Conservation (phyloP, 2,113 vertebrate species). For the Centropus unirufus region DNA sequence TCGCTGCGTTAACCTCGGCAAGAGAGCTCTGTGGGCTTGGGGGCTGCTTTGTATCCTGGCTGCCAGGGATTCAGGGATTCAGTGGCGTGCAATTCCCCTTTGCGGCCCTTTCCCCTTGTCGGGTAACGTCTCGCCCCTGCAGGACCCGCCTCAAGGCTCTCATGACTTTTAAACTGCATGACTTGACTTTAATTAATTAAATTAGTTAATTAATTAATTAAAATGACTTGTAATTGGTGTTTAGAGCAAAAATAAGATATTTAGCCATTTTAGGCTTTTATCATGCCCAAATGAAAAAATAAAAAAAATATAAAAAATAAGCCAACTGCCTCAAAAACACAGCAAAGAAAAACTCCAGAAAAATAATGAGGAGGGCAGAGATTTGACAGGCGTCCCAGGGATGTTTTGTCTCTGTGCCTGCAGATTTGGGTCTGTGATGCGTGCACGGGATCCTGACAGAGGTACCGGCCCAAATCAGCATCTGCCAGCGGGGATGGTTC, state of each 20-base stretch:
- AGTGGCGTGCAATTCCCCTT: background rate
- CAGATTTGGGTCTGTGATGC: background rate
- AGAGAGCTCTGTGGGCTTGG: background rate
- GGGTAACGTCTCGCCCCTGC: rapidly evolving
- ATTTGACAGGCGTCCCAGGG: background rate
- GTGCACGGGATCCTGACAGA: background rate
- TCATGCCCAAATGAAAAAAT: background rate
- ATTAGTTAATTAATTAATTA: no score
- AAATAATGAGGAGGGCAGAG: background rate
- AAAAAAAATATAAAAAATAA: background rate
- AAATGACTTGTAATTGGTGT: no score
- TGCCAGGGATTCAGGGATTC: rapidly evolving
- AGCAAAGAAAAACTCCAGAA: background rate
- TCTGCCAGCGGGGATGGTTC: background rate
- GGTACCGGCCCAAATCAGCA: background rate
- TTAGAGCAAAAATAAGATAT: background rate
- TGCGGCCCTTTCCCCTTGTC: background rate
- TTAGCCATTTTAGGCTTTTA: background rate
- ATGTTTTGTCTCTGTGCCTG: background rate
- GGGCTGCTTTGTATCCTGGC: background rate
- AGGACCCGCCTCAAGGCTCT: background rate
- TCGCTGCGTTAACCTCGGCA: background rate
- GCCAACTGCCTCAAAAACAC: background rate
- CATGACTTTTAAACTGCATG: background rate
- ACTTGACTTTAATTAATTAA: no score